These are phyloP conservation scores for Brienomyrus longianalis DNA, from an alignment of 2,113 vertebrate genomes.

Conservation along the genomic window DNA sequence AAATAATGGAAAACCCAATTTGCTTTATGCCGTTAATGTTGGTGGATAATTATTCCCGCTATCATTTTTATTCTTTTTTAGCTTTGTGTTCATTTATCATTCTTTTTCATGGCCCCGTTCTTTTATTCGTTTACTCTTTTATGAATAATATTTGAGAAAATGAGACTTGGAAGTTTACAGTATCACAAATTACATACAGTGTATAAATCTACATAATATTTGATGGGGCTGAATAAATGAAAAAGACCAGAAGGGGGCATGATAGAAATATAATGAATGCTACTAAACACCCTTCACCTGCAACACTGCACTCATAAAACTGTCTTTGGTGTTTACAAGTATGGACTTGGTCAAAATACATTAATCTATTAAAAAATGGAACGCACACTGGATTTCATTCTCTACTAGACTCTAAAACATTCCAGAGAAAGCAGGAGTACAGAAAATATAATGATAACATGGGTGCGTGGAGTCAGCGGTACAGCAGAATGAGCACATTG, in stretches of 20 bases:
- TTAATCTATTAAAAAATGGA: background rate
- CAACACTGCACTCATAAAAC: background rate
- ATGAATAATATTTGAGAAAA: background rate
- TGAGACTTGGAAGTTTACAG: background rate
- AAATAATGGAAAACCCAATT: constrained; percentile 13
- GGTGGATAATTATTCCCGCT: constrained; percentile 7
- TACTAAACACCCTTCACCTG: background rate
- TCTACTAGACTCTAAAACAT: background rate
- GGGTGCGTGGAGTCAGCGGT: background rate
- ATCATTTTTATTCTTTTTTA: background rate
- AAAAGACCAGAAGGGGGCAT: background rate
- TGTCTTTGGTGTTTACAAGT: background rate
- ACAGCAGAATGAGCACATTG: background rate
- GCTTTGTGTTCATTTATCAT: background rate
- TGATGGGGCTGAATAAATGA: constrained; percentile 2
- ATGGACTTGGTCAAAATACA: background rate
- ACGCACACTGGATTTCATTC: background rate
- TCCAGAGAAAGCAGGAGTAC: background rate
- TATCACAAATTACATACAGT: background rate
- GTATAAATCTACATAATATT: background rate
- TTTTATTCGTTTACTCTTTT: background rate
- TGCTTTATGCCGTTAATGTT: constrained; percentile 7
- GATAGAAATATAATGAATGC: background rate
- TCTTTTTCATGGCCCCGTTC: background rate
- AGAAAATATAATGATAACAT: background rate